Conservation (phyloP, 2,113 vertebrate species). For the Mirza zaza region DNA sequence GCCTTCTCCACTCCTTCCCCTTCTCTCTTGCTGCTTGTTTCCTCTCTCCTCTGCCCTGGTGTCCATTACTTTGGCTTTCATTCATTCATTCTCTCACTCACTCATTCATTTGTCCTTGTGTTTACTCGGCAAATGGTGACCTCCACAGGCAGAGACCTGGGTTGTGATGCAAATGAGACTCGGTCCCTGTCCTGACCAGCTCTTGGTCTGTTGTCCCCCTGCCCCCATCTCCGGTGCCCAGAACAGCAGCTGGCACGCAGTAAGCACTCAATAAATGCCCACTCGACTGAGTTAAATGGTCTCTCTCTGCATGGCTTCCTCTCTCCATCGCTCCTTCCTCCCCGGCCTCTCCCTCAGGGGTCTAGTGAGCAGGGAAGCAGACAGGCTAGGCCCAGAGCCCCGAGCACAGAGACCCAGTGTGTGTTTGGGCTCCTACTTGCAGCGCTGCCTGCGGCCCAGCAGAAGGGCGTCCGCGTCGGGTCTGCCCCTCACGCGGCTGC, state of each 20-base stretch:
- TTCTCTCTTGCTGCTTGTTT: neutral
- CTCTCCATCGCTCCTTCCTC: neutral
- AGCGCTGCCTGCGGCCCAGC: neutral
- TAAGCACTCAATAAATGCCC: slow-evolving; percentile 59
- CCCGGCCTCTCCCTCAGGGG: neutral
- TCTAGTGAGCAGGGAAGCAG: neutral
- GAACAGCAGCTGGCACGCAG: slow-evolving; percentile 56
- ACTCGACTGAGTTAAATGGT: neutral
- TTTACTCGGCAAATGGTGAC: neutral
- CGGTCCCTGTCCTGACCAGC: neutral
- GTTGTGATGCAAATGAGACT: neutral
- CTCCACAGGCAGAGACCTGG: neutral
- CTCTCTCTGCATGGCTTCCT: neutral
- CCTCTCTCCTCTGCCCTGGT: too few species aligned
- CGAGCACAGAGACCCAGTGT: neutral
- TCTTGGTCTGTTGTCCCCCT: neutral
- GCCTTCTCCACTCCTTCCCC: neutral
- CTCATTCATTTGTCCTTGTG: neutral
- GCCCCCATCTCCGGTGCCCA: neutral
- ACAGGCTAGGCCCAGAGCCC: neutral
- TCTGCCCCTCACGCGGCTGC: slow-evolving; percentile 71
- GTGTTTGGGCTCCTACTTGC: neutral
- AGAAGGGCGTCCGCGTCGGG: fast-evolving
- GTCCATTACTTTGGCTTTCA: neutral
- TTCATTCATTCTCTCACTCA: neutral